Base-by-base conservation (phyloP, 2,113 vertebrate genomes). In the Lampris megalopsis region DNA sequence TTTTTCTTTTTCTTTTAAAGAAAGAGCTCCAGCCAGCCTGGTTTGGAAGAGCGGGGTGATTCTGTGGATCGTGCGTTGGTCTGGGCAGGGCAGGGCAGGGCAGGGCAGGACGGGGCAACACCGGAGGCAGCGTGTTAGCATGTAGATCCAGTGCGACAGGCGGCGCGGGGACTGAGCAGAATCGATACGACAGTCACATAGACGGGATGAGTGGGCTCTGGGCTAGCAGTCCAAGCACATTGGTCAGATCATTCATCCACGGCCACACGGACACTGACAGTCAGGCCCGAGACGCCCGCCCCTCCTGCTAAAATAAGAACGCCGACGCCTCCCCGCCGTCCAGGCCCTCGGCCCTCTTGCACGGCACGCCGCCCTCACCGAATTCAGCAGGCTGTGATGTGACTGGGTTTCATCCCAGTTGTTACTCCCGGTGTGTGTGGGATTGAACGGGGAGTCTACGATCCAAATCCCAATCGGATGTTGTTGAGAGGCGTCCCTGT, bases 101-200 rank as follows among this genome's bases (percentile, higher is more conserved):
- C 84, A 69, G 83, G 24, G 24, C 24, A 24, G 24, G 24, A 24
- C 24, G 24, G 24, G 24, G 75, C 93, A 90, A 82, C 9, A 91
- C 95, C 94, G 91, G 94, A 94, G 93, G 95, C 95, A 89, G 91
- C 93, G 94, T 67, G 94, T 94, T 94, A 92, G 94, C 95, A 95
- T 97, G 97, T 94, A 97, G 97, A 99, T 99, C 93, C 92, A 86
- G 94, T 94, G 95, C 95, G 97, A 99, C 98, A 97, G 95, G 96
- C 96, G 91, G 91, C 92, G 93, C 95, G 54, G 91, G 24, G 94
- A 94, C 91, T 90, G 94, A 96, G 94, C 93, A 94, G 97, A 99
- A 98, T 99, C 93, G 94, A 98, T 99, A 96, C 96, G 98, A 99
- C 97, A 99, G 97, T 97, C 96, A 95, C 95, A 93, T 92, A 95